These are phyloP conservation scores for Brachynemurus nebulosus DNA, from an alignment of 2,888 invertebrate genomes.

Conservation along the genomic window DNA sequence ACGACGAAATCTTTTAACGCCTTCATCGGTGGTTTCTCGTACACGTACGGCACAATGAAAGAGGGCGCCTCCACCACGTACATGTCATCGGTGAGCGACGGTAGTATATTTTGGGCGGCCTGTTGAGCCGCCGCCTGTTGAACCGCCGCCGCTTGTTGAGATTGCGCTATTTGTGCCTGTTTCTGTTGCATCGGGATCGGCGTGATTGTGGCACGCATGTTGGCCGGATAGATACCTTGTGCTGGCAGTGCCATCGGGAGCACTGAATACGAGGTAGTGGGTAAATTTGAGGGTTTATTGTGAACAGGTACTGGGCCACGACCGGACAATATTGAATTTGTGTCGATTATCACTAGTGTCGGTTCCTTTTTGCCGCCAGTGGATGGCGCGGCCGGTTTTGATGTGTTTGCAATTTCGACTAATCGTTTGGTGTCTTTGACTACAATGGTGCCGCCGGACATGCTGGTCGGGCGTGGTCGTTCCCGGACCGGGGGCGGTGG, in stretches of 20 bases:
- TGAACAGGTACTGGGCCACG: slow-evolving; percentile 41
- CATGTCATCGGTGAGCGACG: slow-evolving; percentile 81
- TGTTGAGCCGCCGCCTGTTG: slow-evolving; percentile 35
- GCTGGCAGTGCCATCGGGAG: slow-evolving; percentile 40
- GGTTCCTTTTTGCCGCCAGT: slow-evolving; percentile 50
- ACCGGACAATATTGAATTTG: slow-evolving; percentile 53
- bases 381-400: slow-evolving; percentile 30
- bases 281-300: slow-evolving; percentile 25
- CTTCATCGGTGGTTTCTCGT: slow-evolving; percentile 74
- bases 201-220: slow-evolving; percentile 42
- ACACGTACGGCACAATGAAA: slow-evolving; percentile 86
- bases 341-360: slow-evolving; percentile 65
- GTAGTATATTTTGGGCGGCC: slow-evolving; percentile 43
- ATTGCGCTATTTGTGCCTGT: slow-evolving; percentile 14
- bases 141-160: slow-evolving; percentile 26
- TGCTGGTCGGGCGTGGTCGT: neutral
- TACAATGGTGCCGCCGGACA: slow-evolving; percentile 36
- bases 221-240: slow-evolving; percentile 49
- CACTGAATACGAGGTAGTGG: slow-evolving; percentile 30
- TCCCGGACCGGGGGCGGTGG: neutral
- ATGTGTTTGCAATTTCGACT: slow-evolving; percentile 53
- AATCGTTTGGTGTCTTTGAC: slow-evolving; percentile 58
- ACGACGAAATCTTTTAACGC: slow-evolving; percentile 60
- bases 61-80: slow-evolving; percentile 86
- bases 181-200: slow-evolving; percentile 33